Evolutionary conservation across 2,797 vertebrate species (phyloP), one percentile per base, ranked within the genome.

Genomic region (Percopsis omiscomaycus): DNA sequence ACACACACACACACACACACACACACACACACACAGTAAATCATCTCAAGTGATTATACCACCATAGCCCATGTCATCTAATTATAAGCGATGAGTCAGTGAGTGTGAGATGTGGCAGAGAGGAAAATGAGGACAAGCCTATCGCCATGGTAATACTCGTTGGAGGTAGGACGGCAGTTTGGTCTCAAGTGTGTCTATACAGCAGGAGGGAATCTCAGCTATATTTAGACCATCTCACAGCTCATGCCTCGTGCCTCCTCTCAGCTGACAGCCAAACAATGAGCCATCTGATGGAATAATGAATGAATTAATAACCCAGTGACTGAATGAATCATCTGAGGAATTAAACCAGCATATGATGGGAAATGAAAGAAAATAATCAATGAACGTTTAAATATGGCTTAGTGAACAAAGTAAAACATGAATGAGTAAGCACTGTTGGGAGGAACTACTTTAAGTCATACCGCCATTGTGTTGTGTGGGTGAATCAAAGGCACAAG

Each of bases 131-230:
- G 88, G 82, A 87, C 82, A 80, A 74, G 74, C 73, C 76, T 66
- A 81, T 86, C 63, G 81, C 79, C 85, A 85, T 86, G 85, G 86
- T 84, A 79, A 87, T 84, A 81, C 85, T 82, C 81, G 78, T 79
- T 77, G 65, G 64, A 75, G 78, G 77, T 84, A 75, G 82, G 78
- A 81, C 79, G 59, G 70, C 77, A 69, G 73, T 79, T 70, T 73
- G 79, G 83, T 84, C 81, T 80, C 84, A 76, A 80, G 81, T 77
- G 63, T 72, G 80, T 83, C 74, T 83, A 63, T 78, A 69, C 69
- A 79, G 68, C 79, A 71, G 74, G 73, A 82, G 84, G 75, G 77
- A 75, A 75, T 82, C 83, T 80, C 72, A n/a, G 73, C 80, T 88
- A 84, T 87, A 82, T 88, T 84, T 91, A 82, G 61, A 71, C 74